Evolutionary conservation across 2,113 vertebrate genomes (phyloP).

Genomic region (Carassius carassius): DNA sequence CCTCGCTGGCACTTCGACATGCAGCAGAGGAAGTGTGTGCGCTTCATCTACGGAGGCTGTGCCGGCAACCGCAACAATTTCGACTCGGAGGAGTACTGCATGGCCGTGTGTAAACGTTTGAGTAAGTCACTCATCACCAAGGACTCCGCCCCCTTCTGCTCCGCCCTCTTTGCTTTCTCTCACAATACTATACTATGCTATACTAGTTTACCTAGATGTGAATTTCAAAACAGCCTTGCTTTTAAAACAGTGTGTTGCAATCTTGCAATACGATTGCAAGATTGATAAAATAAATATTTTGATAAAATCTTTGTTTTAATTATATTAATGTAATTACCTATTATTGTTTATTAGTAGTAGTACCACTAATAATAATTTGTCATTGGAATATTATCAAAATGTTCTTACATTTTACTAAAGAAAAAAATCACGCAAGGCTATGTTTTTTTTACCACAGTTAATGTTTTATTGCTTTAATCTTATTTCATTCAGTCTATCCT

Average conservation of each 20-base stretch:
- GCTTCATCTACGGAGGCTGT: conserved; percentile 96
- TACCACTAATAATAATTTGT: neutral
- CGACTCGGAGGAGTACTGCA: conserved; percentile 97
- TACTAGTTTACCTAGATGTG: neutral
- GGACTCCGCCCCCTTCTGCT: neutral
- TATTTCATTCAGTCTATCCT: neutral
- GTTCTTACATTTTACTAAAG: neutral
- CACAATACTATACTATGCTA: conserved; percentile 29
- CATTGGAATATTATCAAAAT: neutral
- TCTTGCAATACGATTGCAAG: neutral
- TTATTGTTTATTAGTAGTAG: too few species aligned
- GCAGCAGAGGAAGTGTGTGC: conserved; percentile 88
- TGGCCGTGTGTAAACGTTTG: conserved; percentile 93
- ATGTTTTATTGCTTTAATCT: neutral
- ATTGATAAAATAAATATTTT: too few species aligned
- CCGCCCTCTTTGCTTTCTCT: conserved; percentile 30
- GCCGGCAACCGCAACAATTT: conserved; percentile 99
- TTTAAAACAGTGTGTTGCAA: neutral
- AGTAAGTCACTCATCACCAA: conserved; percentile 83
- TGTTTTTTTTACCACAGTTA: neutral
- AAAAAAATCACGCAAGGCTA: neutral
- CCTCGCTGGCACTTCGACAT: conserved; percentile 95
- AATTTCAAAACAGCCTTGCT: neutral
- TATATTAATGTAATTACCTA: too few species aligned
- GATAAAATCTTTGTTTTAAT: too few species aligned